These are phyloP conservation scores for Hirtodrosophila trivittata DNA, from an alignment of 2,888 invertebrate species.

Conservation along the genomic window DNA sequence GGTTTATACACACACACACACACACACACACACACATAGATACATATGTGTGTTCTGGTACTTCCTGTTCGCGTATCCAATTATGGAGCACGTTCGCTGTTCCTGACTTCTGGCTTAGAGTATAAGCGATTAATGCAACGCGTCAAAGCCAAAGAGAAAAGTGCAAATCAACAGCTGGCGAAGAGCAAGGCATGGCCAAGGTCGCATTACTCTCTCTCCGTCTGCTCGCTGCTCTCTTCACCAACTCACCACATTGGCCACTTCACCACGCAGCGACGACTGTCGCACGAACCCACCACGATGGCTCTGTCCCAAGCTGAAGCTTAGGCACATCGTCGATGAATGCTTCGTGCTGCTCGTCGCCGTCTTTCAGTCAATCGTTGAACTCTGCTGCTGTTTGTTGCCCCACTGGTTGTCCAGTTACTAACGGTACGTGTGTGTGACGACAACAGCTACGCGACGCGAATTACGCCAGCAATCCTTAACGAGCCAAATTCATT, in stretches of 20 bases:
- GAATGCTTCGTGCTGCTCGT: not conserved
- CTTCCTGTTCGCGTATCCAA: slow-evolving; percentile 37
- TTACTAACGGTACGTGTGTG: slow-evolving; percentile 41
- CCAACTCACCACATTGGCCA: slow-evolving; percentile 34
- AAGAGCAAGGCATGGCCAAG: slow-evolving; percentile 37
- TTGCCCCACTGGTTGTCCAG: slow-evolving; percentile 37
- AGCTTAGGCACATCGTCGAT: not conserved
- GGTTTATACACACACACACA: not conserved
- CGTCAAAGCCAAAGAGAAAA: slow-evolving; percentile 13
- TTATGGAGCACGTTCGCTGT: slow-evolving; percentile 36
- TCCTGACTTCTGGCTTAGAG: slow-evolving; percentile 15
- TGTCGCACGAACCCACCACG: slow-evolving; percentile 41
- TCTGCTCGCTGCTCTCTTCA: not conserved
- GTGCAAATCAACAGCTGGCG: slow-evolving; percentile 47
- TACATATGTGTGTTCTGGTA: not conserved
- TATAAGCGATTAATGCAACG: slow-evolving; percentile 33
- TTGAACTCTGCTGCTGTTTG: slow-evolving; percentile 68
- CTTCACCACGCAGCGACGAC: not conserved
- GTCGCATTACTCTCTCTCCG: slow-evolving; percentile 5
- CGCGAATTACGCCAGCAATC: slow-evolving; percentile 26
- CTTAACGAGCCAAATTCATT: not conserved
- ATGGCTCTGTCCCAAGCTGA: not conserved
- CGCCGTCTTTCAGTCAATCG: slow-evolving; percentile 64
- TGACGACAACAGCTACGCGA: slow-evolving; percentile 10
- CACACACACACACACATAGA: not conserved